Evolutionary conservation across 2,113 vertebrate genomes (phyloP).

Genomic region (Zapornia atra): DNA sequence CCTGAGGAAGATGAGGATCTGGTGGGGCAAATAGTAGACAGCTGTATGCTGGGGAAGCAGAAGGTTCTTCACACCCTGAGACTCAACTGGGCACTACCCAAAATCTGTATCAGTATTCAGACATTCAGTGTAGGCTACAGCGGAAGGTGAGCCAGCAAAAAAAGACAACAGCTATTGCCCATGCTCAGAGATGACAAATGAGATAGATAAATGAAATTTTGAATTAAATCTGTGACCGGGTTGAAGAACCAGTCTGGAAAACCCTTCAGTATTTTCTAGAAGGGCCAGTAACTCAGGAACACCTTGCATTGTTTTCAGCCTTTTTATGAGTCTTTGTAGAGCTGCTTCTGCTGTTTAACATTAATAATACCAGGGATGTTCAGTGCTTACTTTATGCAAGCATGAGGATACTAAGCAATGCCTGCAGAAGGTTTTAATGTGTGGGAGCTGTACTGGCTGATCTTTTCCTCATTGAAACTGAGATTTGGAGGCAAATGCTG

Average conservation of each 20-base stretch:
- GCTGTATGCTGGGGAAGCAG: not conserved
- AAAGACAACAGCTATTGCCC: not conserved
- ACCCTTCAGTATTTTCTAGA: not conserved
- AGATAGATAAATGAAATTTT: not conserved
- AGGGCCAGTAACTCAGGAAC: not conserved
- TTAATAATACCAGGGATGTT: not conserved
- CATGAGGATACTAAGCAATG: not conserved
- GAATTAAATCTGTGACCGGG: not conserved
- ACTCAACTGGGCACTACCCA: not conserved
- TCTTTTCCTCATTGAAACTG: not conserved
- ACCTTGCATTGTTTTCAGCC: not conserved
- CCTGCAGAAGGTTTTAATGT: not conserved
- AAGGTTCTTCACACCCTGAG: not conserved
- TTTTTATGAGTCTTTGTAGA: not conserved
- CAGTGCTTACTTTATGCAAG: not conserved
- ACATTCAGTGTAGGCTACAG: not conserved
- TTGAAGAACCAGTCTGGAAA: not conserved
- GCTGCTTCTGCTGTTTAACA: not conserved
- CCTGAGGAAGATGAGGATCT: not conserved
- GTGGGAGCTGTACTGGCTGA: not conserved
- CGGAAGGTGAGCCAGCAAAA: not conserved
- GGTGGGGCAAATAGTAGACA: not conserved
- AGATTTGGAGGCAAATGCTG: not conserved
- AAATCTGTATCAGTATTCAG: not conserved
- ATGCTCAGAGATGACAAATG: not conserved